phyloP scores from a whole-genome alignment of 2,113 vertebrate species.

The Callospermophilus lateralis region DNA sequence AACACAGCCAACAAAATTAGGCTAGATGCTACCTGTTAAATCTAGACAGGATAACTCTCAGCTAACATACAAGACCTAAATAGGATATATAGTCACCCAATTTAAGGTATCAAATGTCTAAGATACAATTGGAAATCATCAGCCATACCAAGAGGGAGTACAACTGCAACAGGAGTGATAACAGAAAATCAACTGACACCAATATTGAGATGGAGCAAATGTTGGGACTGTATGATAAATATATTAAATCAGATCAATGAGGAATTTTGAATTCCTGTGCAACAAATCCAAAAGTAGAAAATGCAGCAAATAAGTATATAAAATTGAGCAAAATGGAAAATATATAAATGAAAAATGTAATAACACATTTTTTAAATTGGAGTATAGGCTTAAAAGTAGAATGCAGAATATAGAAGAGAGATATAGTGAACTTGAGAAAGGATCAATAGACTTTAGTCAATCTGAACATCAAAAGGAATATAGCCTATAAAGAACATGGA shows the following conservation, averaged over 20 bases:
- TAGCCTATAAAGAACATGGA: background rate
- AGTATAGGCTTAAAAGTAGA: background rate
- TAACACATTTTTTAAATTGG: background rate
- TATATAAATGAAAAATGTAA: background rate
- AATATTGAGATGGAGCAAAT: background rate
- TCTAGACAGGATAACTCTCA: background rate
- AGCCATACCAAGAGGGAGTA: background rate
- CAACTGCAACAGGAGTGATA: background rate
- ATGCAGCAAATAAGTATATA: background rate
- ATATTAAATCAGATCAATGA: background rate
- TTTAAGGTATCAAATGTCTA: background rate
- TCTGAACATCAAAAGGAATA: background rate
- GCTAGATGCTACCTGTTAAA: background rate
- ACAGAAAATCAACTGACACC: background rate
- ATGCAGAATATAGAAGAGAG: background rate
- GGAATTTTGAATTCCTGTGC: background rate
- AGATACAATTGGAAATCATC: background rate
- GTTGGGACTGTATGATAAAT: background rate
- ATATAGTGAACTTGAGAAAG: background rate
- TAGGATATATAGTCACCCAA: background rate
- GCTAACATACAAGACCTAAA: background rate
- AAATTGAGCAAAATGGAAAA: background rate
- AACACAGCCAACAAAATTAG: background rate
- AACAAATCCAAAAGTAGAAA: background rate
- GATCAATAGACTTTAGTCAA: background rate